A percentile compares a stretch with the other conserved stretches of the same genome.
Conservation (phyloP, 2,113 vertebrate genomes). For the Polypterus bichir region DNA sequence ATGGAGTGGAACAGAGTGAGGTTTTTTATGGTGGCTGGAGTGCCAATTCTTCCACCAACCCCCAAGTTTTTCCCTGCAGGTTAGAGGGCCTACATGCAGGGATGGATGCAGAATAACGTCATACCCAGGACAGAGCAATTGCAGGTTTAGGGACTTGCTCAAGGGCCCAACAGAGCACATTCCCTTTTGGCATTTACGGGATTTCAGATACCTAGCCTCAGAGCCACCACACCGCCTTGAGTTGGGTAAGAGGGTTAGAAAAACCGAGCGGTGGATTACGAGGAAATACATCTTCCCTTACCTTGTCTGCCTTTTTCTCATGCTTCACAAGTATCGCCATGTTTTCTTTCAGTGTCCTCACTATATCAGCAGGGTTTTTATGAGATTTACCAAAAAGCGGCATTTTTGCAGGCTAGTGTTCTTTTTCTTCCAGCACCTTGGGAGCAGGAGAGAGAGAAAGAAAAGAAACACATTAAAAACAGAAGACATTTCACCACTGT, state of each 20-base stretch:
- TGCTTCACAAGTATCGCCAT: constrained; percentile 84
- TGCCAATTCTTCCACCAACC: no score
- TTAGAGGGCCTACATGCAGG: no score
- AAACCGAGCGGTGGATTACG: neutral
- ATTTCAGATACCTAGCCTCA: neutral
- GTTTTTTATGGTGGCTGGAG: no score
- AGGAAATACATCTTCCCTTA: constrained; percentile 29
- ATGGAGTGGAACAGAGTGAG: no score
- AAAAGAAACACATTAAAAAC: constrained; percentile 18
- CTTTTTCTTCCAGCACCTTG: constrained; percentile 33
- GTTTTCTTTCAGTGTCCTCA: constrained; percentile 84
- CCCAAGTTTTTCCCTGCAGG: no score
- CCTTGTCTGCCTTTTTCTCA: constrained; percentile 94
- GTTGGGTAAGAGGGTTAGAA: neutral
- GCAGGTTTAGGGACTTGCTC: neutral
- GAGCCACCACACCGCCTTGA: neutral
- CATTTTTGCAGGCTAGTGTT: constrained; percentile 55
- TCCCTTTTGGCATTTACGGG: neutral
- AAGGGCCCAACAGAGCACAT: neutral
- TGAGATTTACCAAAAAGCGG: constrained; percentile 92
- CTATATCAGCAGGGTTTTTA: constrained; percentile 87
- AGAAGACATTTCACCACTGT: constrained; percentile 3
- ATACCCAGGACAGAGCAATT: no score
- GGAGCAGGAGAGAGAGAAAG: constrained; percentile 22
- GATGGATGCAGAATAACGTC: no score